Evolutionary conservation across 2,113 vertebrate genomes (phyloP).

Genomic region (Oplegnathus fasciatus): DNA sequence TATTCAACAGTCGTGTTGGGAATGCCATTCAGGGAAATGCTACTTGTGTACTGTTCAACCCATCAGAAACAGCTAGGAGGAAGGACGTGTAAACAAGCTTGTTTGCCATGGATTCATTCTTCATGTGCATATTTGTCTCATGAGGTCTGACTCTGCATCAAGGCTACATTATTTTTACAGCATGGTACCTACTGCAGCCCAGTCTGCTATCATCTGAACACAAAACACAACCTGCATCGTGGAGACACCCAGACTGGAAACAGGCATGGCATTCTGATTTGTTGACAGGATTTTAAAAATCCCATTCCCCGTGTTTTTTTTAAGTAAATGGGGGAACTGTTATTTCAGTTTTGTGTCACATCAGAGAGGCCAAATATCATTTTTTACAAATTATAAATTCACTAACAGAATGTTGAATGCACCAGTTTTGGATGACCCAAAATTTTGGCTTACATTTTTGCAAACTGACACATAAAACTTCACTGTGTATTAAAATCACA

Average conservation of each 20-base stretch:
- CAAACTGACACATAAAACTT: conserved; percentile 55
- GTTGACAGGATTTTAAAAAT: not conserved
- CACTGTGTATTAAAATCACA: conserved; percentile 39
- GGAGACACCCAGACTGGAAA: conserved; percentile 35
- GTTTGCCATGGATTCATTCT: conserved; percentile 45
- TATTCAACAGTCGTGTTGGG: conserved; percentile 31
- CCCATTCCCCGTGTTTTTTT: not conserved
- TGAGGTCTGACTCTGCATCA: conserved; percentile 62
- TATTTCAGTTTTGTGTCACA: not conserved
- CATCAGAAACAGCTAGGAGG: conserved; percentile 43
- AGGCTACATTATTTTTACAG: conserved; percentile 71
- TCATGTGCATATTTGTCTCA: conserved; percentile 69
- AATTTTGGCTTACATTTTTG: conserved; percentile 25
- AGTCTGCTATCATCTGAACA: not conserved
- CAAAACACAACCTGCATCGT: conserved; percentile 23
- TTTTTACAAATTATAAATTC: conserved; percentile 12
- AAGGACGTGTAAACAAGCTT: conserved; percentile 52
- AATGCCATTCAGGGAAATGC: conserved; percentile 57
- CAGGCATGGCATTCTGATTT: conserved; percentile 11
- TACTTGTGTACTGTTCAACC: conserved; percentile 56
- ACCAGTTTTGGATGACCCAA: conserved; percentile 35
- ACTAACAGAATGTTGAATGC: conserved; percentile 15
- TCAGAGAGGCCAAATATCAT: not conserved
- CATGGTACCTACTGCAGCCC: conserved; percentile 45
- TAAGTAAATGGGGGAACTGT: not conserved